Evolutionary conservation across 1,140 invertebrate species (phyloP).

Genomic region (Euura saliciscinereae): DNA sequence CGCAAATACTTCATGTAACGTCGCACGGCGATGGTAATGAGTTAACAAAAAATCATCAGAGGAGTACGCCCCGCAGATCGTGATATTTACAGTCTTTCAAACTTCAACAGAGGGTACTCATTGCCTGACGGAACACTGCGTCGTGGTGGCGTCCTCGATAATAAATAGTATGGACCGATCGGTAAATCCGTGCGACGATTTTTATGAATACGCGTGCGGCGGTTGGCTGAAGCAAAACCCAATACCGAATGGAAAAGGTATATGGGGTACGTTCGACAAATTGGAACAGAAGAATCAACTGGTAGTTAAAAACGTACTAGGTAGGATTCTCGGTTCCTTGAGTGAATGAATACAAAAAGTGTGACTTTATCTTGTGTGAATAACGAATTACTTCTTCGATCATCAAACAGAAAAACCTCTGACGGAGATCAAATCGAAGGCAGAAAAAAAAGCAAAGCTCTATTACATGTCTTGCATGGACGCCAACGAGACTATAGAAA

Average conservation of each 20-base stretch:
- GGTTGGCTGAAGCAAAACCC: slow-evolving; percentile 92
- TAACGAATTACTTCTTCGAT: slow-evolving; percentile 24
- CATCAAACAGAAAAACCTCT: slow-evolving; percentile 63
- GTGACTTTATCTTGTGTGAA: slow-evolving; percentile 39
- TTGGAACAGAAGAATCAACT: slow-evolving; percentile 92
- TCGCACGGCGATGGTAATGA: slow-evolving; percentile 48
- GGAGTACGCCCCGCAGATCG: slow-evolving; percentile 10
- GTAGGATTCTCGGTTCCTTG: slow-evolving; percentile 54
- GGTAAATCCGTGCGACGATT: slow-evolving; percentile 91
- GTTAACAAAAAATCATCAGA: not conserved
- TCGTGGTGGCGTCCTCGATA: slow-evolving; percentile 85
- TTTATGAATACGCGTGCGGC: slow-evolving; percentile 93
- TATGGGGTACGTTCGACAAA: slow-evolving; percentile 95
- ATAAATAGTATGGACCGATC: slow-evolving; percentile 81
- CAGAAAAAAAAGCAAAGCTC: slow-evolving; percentile 86
- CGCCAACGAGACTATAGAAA: slow-evolving; percentile 88
- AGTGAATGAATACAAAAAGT: slow-evolving; percentile 11
- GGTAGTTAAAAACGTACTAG: slow-evolving; percentile 88
- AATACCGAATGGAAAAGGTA: slow-evolving; percentile 90
- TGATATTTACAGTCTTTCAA: slow-evolving; percentile 8
- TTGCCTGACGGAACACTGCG: slow-evolving; percentile 83
- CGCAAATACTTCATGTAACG: slow-evolving; percentile 53
- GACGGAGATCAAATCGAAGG: slow-evolving; percentile 70
- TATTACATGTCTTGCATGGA: slow-evolving; percentile 96
- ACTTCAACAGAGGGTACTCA: slow-evolving; percentile 47